phyloP scores from a whole-genome alignment of 2,113 vertebrate genomes.

The Cichladusa arquata region DNA sequence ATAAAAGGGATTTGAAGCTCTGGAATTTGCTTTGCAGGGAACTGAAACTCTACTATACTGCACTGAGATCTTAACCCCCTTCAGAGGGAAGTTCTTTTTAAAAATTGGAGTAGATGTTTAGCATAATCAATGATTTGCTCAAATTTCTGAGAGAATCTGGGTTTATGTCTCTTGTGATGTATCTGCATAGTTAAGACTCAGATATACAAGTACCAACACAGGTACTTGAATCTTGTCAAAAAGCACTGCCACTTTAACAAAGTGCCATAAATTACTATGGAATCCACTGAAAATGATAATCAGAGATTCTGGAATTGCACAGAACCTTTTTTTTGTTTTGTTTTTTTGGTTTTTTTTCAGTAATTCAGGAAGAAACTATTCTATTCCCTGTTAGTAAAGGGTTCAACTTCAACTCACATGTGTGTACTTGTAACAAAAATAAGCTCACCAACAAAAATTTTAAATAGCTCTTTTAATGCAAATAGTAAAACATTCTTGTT shows the following conservation, averaged over 20 bases:
- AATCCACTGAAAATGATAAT: not conserved
- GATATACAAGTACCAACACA: not conserved
- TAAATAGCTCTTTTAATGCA: not conserved
- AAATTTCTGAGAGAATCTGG: not conserved
- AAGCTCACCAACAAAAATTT: not conserved
- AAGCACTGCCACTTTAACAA: not conserved
- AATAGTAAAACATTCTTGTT: not conserved
- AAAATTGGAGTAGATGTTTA: not conserved
- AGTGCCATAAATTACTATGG: not conserved
- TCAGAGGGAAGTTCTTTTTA: not conserved
- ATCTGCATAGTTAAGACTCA: not conserved
- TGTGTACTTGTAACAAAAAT: not conserved
- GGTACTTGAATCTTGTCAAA: not conserved
- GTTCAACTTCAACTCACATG: not conserved
- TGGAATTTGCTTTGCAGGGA: conserved; percentile 7
- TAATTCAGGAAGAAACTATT: not conserved
- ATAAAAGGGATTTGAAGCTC: not conserved
- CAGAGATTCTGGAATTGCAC: not conserved
- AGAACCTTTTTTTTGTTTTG: not conserved
- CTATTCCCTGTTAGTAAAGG: not conserved
- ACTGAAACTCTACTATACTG: not conserved
- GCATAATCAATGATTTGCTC: not conserved
- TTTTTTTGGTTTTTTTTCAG: not conserved
- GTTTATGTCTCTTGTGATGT: not conserved
- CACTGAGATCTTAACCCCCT: not conserved